Base-by-base conservation (phyloP, 2,113 vertebrate genomes). In the Trematocara zebra region DNA sequence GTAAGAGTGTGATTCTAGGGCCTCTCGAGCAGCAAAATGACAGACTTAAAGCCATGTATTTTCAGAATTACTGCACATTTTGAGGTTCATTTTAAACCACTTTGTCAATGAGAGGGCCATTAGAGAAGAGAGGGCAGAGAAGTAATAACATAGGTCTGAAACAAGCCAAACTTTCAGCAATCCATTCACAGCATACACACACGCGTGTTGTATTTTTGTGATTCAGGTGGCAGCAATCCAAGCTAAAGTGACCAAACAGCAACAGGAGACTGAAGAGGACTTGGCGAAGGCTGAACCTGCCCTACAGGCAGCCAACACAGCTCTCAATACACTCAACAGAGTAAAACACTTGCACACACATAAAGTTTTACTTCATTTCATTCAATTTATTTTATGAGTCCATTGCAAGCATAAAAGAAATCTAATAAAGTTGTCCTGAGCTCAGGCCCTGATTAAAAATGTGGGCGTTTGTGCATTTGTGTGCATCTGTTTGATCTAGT, bases 221-320 rank as follows among this genome's bases (percentile, higher is more conserved):
- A 53, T 44, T 95, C 85, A 96, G 95, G 94, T 95, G 56, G 94
- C 93, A 89, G 91, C 94, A 42, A 95, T 96, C 92, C 95, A 96
- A 90, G 92, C 94, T 53, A 93, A 96, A 94, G 94, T 97, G 83
- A 96, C 85, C 40, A 97, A 97, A 92, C 87, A 96, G 90, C 95
- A 96, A 88, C 88, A 94, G 81, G 94, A 95, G 82, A 96, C 93
- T 83, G 96, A 97, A 92, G 88, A 95, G 6, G 96, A 96, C 82
- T 93, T 97, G 88, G 89, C 89, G 74, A 96, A 97, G 92, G 93
- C 96, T 82, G 91, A 96, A 84, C 93, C 93, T 28, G 91, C 94
- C 74, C 87, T 96, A 8, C 94, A 95, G 88, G 93, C 93, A 53
- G 94, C 95, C 91, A 95, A 97, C 23, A 56, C 91, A 78, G 92